Evolutionary conservation across 2,113 vertebrate genomes (phyloP), one percentile per base, ranked within the genome.

Genomic region (Toxotes chatareus): DNA sequence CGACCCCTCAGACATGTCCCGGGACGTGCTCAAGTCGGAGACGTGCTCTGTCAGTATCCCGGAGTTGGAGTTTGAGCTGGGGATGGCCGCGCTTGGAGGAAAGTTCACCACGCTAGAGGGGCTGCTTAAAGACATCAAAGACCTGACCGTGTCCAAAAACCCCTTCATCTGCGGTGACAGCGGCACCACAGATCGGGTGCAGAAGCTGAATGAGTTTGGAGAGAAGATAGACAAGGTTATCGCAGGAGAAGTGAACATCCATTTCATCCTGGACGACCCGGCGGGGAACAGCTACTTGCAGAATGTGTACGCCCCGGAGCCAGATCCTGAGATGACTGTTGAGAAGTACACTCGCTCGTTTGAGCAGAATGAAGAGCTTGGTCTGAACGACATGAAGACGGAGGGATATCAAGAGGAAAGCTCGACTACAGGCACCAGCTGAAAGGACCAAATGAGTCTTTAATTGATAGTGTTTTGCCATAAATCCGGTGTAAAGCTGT

Each of bases 21-120:
- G 98, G 74, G 98, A 99, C 1, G 21, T 99, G 65, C 96, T 99
- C 0, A 99, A 99, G 96, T 99, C 98, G 0, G 98, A 99, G 89
- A 99, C 98, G 0, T 99, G 98, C 66, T 81, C 91, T 0, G 79
- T 99, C 77, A 66, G 91, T 74, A 98, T 99, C 74, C 98, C 98
- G 0, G 97, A 99, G 93, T 94, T 99, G 90, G 97, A 99, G 72
- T 99, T 99, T 0, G 98, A 99, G 90, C 89, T 99, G 86, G 98
- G 98, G 1, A 99, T 99, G 97, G 98, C 94, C 1, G 96, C 95
- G 0, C 84, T 99, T 0, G 96, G 96, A 0, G 98, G 98, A 0
- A 99, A 99, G 80, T 99, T 99, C 91, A 99, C 98, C 46, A 99
- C 98, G 0, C 79, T 99, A 68, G 98, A 99, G 83, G 98, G 98